Evolutionary conservation across 2,888 invertebrate species (phyloP).

Genomic region (Catocala sponsa): DNA sequence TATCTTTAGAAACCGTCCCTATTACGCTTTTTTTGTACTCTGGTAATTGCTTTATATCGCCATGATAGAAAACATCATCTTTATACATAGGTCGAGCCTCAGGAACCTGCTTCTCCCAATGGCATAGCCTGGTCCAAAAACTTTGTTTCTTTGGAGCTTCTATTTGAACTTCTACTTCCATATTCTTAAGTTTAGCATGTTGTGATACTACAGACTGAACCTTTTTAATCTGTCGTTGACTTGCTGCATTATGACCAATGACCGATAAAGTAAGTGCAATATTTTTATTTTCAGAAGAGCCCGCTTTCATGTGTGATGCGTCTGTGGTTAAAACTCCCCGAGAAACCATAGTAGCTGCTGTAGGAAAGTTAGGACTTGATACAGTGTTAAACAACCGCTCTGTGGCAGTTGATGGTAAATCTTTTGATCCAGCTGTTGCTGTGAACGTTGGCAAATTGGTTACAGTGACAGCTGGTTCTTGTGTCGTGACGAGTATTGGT

Average conservation of each 20-base stretch:
- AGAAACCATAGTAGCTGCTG: slow-evolving; percentile 69
- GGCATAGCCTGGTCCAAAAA: slow-evolving; percentile 66
- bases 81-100: slow-evolving; percentile 76
- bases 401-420: slow-evolving; percentile 50
- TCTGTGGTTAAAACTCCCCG: slow-evolving; percentile 46
- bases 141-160: slow-evolving; percentile 48
- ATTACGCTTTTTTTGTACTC: slow-evolving; percentile 73
- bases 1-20: slow-evolving; percentile 55
- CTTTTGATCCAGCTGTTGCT: slow-evolving; percentile 33
- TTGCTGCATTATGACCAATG: slow-evolving; percentile 48
- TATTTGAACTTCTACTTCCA: slow-evolving; percentile 39
- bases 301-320: slow-evolving; percentile 50
- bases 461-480: slow-evolving; percentile 70
- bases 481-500: slow-evolving; percentile 68
- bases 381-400: slow-evolving; percentile 49
- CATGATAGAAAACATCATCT: slow-evolving; percentile 77
- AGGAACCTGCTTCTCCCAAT: slow-evolving; percentile 72
- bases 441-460: slow-evolving; percentile 71
- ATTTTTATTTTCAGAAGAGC: slow-evolving; percentile 52
- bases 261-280: not conserved
- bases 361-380: slow-evolving; percentile 68
- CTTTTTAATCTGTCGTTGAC: slow-evolving; percentile 69
- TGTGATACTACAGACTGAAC: slow-evolving; percentile 64
- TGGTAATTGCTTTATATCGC: slow-evolving; percentile 68
- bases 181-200: slow-evolving; percentile 42